Evolutionary conservation across 2,113 vertebrate species (phyloP), one percentile per base, ranked within the genome.

Genomic region (Cryptotis parvus): DNA sequence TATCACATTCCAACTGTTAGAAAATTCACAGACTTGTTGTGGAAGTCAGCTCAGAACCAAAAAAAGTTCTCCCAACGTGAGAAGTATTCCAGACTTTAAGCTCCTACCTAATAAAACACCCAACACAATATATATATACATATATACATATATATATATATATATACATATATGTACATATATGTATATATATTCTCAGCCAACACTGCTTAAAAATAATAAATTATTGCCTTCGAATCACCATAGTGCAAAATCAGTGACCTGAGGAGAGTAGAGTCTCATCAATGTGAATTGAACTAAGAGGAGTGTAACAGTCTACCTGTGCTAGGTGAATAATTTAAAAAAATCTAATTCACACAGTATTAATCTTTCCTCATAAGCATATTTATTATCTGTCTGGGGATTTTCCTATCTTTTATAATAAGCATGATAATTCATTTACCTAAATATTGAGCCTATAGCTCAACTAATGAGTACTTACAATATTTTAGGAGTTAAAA

Each of bases 361-460:
- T 1, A 73, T 90, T 55, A 10, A 55, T 90, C 45, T 63, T 91
- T 52, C 3, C 14, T 18, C 39, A 22, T 73, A 33, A 79, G 4
- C 15, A 78, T n/a, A n/a, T 35, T 74, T 70, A 29, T 39, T 69
- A 29, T 31, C 16, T 55, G 4, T 35, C 20, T 61, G 18, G 6
- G 15, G 9, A 41, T 37, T 90, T 11, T n/a, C 4, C 14, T 33
- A 75, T 92, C 78, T 94, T 90, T 61, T 83, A 39, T 35, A 76
- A 81, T 76, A 83, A 93, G 35, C 45, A n/a, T 18, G 69, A 83
- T 1, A 31, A 92, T 93, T 58, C 33, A 70, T 4, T 91, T 88
- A 18, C 31, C 77, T 80, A 87, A 69, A 77, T 29, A 70, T 37
- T 45, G 72, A 58, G 31, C 10, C 12, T n/a, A 4, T 76, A 68